Conservation (phyloP, 2,888 invertebrate species). For the Aleiodes alternator region DNA sequence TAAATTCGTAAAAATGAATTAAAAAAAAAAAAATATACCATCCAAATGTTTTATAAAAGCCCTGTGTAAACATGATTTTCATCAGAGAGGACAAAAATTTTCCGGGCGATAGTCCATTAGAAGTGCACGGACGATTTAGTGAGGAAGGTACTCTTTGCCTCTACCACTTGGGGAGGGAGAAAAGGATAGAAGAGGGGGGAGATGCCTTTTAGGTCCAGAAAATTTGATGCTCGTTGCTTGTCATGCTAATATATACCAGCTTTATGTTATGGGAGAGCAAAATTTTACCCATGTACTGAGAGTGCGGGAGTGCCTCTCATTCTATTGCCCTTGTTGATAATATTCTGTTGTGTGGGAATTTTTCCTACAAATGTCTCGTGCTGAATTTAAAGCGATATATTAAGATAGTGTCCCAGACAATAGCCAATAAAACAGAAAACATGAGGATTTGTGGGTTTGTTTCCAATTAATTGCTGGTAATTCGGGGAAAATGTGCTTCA, state of each 20-base stretch:
- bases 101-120: slow-evolving; percentile 69
- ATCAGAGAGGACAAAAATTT: slow-evolving; percentile 64
- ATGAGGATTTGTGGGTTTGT: too few relatives aligned
- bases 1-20: not conserved
- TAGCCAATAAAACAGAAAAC: too few relatives aligned
- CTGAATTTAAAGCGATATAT: too few relatives aligned
- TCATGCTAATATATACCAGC: slow-evolving; percentile 72
- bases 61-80: not conserved
- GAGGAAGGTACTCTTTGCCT: slow-evolving; percentile 50
- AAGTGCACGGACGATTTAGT: slow-evolving; percentile 73
- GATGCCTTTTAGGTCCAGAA: slow-evolving; percentile 69
- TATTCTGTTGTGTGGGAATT: too few relatives aligned
- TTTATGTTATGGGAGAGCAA: slow-evolving; percentile 53
- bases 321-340: slow-evolving; percentile 45
- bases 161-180: slow-evolving; percentile 44
- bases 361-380: too few relatives aligned
- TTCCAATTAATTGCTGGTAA: too few relatives aligned
- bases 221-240: slow-evolving; percentile 72
- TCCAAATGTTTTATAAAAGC: not conserved
- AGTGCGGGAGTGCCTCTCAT: slow-evolving; percentile 1
- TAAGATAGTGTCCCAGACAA: too few relatives aligned
- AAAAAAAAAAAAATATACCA: slow-evolving; percentile 2
- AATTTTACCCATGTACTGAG: slow-evolving; percentile 31
- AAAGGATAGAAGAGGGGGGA: slow-evolving; percentile 34
- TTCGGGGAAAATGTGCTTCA: too few relatives aligned